Conservation (phyloP, 2,797 vertebrate genomes). For the Dryobates pubescens region DNA sequence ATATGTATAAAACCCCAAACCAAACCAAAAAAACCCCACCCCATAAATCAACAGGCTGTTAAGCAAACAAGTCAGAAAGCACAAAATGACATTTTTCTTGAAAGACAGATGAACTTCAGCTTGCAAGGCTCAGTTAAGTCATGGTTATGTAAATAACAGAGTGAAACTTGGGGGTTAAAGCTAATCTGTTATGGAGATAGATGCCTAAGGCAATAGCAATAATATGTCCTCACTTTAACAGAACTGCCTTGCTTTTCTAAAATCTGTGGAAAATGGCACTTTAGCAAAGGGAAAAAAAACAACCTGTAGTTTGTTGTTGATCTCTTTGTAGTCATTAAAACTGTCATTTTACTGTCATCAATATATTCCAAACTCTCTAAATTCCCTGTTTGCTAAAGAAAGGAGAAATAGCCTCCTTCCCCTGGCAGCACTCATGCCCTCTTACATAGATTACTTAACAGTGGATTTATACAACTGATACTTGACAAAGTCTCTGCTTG, state of each 20-base stretch:
- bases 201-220: not conserved
- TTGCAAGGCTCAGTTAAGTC: constrained; percentile 1
- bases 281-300: not conserved
- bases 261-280: not conserved
- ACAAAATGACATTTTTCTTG: constrained; percentile 28
- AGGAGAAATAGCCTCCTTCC: not conserved
- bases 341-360: not conserved
- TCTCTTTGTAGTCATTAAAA: not conserved
- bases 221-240: not conserved
- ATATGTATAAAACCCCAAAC: not conserved
- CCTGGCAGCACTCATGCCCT: not conserved
- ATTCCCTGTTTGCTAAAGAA: not conserved
- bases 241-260: not conserved
- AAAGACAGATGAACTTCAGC: constrained; percentile 17
- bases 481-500: not conserved
- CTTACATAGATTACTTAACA: not conserved
- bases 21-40: not conserved
- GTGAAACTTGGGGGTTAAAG: constrained; percentile 4
- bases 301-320: not conserved
- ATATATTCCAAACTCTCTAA: not conserved
- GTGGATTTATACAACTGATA: not conserved
- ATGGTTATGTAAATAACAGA: constrained; percentile 1
- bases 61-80: constrained; percentile 2
- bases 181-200: not conserved
- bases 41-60: not conserved